Conservation (phyloP, 2,797 vertebrate species). For the Rousettus madagascariensis region DNA sequence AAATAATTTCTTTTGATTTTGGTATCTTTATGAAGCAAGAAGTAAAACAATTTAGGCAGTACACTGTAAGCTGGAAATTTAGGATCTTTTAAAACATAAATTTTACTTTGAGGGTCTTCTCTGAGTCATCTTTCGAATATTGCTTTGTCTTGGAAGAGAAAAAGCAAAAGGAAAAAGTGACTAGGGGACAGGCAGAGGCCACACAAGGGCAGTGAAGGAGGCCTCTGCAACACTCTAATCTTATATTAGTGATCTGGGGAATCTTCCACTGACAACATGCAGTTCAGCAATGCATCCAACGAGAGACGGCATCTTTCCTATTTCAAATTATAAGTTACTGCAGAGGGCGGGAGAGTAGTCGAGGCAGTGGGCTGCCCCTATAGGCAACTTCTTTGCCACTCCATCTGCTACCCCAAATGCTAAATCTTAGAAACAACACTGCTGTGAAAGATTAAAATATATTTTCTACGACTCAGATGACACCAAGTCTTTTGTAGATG, state of each 20-base stretch:
- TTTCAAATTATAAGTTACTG: conserved; percentile 89
- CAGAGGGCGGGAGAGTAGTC: conserved; percentile 88
- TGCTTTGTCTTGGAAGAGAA: conserved; percentile 9
- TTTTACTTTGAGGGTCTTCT: conserved; percentile 57
- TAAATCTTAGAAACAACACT: conserved; percentile 90
- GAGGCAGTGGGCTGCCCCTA: conserved; percentile 89
- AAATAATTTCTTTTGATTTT: background rate
- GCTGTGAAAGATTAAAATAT: conserved; percentile 91
- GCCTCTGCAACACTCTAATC: background rate
- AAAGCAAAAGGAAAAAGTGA: background rate
- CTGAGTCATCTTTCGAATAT: conserved; percentile 41
- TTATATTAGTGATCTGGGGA: conserved; percentile 78
- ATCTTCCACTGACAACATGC: conserved; percentile 83
- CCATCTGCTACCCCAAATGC: conserved; percentile 91
- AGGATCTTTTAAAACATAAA: conserved; percentile 31
- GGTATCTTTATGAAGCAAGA: background rate
- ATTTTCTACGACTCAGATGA: conserved; percentile 91
- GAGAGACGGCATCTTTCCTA: conserved; percentile 86
- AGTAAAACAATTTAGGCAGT: background rate
- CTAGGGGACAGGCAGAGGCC: background rate
- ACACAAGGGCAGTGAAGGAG: fast-evolving
- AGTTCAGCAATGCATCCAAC: conserved; percentile 85
- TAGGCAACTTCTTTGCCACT: conserved; percentile 90
- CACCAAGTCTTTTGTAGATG: conserved; percentile 91
- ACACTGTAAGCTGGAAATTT: conserved; percentile 3